Base-by-base conservation (phyloP, 1,140 invertebrate species). In the Trichonephila clavata region DNA sequence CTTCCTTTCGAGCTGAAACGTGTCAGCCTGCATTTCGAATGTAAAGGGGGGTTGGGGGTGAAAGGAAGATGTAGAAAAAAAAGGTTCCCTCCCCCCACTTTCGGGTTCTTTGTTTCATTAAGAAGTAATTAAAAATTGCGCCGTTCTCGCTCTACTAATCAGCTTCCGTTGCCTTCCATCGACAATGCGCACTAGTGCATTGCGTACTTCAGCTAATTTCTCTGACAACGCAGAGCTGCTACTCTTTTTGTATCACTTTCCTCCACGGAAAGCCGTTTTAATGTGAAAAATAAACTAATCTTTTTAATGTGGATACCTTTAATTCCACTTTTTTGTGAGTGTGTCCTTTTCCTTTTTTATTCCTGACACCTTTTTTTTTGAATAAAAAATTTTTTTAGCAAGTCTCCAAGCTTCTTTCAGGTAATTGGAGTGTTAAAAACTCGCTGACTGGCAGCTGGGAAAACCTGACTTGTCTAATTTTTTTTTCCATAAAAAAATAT, bases 301-400 rank as follows among this genome's bases (percentile, higher is more conserved):
- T 93, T 93, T 93, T 93, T 93, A 93, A 93, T 88, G 84, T 93
- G 92, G 92, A 93, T 93, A 93, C 92, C 92, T 93, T 93, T 93
- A 93, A 93, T 93, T 93, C 83, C 84, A 20, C 27, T 71, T 92
- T 86, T 92, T 89, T 50, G 39, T 80, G 39, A 61, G 68, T 57
- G 68, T 81, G 65, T 80, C 32, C 39, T 71, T 71, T 20, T 24
- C 59, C 27, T 27, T 89, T 50, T 61, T 86, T 93, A 88, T 80
- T 61, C 87, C 50, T 93, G 63, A 50, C 59, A 24, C 21, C 50
- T 39, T 21, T 20, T 68, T 84, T 59, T 27, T 90, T 90, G 21
- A 39, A 24, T n/a, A 10, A 27, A n/a, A 24, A 43, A 24, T 43
- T 63, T 57, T 68, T 50, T n/a, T 88, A 63, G 39, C 61, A 32